Conservation (phyloP, 1,140 invertebrate genomes). For the Lepidurus apus region DNA sequence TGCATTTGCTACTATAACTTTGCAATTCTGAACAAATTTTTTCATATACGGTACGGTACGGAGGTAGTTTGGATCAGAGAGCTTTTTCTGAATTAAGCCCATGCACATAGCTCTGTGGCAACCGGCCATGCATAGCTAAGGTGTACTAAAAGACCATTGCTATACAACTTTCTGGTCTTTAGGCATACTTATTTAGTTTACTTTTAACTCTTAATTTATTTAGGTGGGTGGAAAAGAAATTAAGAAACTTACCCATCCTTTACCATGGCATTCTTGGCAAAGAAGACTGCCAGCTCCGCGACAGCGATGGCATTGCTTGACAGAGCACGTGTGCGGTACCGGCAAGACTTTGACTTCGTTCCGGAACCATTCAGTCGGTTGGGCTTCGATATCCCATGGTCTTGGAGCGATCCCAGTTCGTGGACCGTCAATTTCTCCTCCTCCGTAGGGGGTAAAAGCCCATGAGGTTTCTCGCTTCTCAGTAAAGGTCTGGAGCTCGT, state of each 20-base stretch:
- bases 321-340: conserved; percentile 55
- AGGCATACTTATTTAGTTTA: too few relatives aligned
- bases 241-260: conserved; percentile 47
- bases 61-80: too few relatives aligned
- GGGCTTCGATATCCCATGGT: conserved; percentile 53
- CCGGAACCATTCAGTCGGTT: conserved; percentile 47
- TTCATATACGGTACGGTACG: too few relatives aligned
- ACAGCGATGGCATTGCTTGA: conserved; percentile 54
- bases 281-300: conserved; percentile 48
- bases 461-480: conserved; percentile 53
- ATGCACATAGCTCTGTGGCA: too few relatives aligned
- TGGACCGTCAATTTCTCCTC: conserved; percentile 49
- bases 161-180: too few relatives aligned
- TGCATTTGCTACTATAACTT: too few relatives aligned
- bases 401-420: conserved; percentile 49
- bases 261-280: conserved; percentile 51
- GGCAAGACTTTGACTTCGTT: conserved; percentile 47
- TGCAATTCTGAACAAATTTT: too few relatives aligned
- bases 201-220: too few relatives aligned
- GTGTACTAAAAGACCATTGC: too few relatives aligned
- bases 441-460: conserved; percentile 51
- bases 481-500: conserved; percentile 56
- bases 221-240: too few relatives aligned
- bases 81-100: too few relatives aligned
- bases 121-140: too few relatives aligned